A percentile compares a stretch with the other conserved stretches of the same genome.
Conservation (phyloP, 2,797 vertebrate species). For the Diplodus sargus region DNA sequence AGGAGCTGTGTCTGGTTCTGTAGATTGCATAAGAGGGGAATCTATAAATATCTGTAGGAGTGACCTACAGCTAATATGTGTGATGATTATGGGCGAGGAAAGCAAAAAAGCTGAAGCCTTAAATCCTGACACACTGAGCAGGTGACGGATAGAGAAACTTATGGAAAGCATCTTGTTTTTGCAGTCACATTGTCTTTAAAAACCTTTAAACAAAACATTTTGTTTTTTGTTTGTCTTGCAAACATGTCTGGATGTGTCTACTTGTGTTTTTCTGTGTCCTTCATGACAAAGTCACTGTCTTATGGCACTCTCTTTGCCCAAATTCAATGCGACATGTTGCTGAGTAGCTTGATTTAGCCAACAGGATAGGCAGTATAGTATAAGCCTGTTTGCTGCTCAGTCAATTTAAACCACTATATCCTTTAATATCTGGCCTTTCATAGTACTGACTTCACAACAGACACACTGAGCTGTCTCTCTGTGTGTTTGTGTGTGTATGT, state of each 20-base stretch:
- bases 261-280: background rate
- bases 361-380: slow-evolving; percentile 37
- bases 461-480: slow-evolving; percentile 29
- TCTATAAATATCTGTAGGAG: slow-evolving; percentile 79
- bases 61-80: slow-evolving; percentile 71
- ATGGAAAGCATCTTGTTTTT: slow-evolving; percentile 31
- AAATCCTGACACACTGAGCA: slow-evolving; percentile 29
- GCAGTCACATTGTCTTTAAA: slow-evolving; percentile 13
- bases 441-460: slow-evolving; percentile 17
- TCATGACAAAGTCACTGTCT: background rate
- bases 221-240: slow-evolving; percentile 5
- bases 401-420: slow-evolving; percentile 58
- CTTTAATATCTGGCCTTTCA: slow-evolving; percentile 61
- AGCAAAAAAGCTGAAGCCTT: slow-evolving; percentile 48
- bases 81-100: slow-evolving; percentile 68
- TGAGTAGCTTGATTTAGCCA: slow-evolving; percentile 55
- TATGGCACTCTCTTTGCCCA: background rate
- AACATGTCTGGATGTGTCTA: background rate
- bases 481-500: background rate
- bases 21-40: slow-evolving; percentile 74
- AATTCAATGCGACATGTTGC: slow-evolving; percentile 55
- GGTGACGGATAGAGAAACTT: slow-evolving; percentile 41
- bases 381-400: slow-evolving; percentile 59
- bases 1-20: slow-evolving; percentile 71
- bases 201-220: background rate